A percentile compares a stretch with the other conserved stretches of the same genome.
These are phyloP conservation scores for Drosophila parvula DNA, from an alignment of 1,140 invertebrate species.

Conservation along the genomic window DNA sequence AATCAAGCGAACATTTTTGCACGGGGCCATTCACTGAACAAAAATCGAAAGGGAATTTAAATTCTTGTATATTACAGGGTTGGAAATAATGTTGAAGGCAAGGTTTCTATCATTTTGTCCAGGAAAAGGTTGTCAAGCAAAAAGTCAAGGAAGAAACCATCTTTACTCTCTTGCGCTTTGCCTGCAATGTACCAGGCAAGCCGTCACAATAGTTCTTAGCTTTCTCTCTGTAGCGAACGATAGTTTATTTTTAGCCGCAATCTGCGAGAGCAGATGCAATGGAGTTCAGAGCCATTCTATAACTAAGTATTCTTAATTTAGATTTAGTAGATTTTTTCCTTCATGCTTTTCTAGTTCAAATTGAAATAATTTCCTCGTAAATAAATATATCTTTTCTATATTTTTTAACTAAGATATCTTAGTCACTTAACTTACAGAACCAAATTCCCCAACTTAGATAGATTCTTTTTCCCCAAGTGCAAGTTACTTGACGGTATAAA, in stretches of 20 bases:
- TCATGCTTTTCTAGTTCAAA: too few relatives aligned
- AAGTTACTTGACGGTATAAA: not conserved
- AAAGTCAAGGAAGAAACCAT: not conserved
- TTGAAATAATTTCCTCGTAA: too few relatives aligned
- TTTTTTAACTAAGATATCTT: too few relatives aligned
- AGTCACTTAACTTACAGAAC: not conserved
- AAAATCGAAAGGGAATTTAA: not conserved
- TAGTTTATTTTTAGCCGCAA: too few relatives aligned
- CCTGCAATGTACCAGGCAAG: not conserved
- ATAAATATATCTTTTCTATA: too few relatives aligned
- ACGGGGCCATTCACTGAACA: constrained; percentile 22
- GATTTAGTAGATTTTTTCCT: too few relatives aligned
- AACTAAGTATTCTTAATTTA: too few relatives aligned
- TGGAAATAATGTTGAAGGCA: not conserved
- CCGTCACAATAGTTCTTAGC: too few relatives aligned
- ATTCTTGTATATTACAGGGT: too few relatives aligned
- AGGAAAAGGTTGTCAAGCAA: not conserved
- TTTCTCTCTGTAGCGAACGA: not conserved
- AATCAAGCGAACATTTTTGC: constrained; percentile 74
- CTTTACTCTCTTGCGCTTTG: not conserved
- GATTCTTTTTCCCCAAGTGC: constrained; percentile 6
- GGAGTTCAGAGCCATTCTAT: too few relatives aligned
- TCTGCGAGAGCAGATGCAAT: too few relatives aligned
- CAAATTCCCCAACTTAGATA: not conserved
- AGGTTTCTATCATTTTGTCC: not conserved